These are phyloP conservation scores for Knipowitschia caucasica DNA, from an alignment of 2,797 vertebrate species.

Conservation along the genomic window DNA sequence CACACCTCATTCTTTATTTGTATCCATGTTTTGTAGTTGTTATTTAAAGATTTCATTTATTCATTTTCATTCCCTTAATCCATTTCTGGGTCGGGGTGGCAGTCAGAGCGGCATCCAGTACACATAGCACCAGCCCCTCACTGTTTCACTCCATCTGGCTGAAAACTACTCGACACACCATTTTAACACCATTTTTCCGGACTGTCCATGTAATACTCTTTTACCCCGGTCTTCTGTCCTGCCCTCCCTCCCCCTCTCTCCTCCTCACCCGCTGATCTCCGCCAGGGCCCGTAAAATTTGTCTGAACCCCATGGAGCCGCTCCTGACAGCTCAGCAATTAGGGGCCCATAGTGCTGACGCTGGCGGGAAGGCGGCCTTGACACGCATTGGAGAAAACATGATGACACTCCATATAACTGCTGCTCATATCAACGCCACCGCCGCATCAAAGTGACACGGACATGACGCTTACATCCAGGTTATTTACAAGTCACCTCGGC, in stretches of 20 bases:
- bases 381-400: constrained; percentile 43
- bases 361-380: constrained; percentile 53
- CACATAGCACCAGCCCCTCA: too few species aligned
- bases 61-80: too few species aligned
- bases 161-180: background rate
- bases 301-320: constrained; percentile 47
- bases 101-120: too few species aligned
- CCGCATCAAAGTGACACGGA: constrained; percentile 45
- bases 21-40: too few species aligned
- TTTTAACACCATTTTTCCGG: too few species aligned
- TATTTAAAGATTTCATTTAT: too few species aligned
- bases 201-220: background rate
- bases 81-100: too few species aligned
- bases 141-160: background rate
- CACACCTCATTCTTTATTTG: too few species aligned
- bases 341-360: constrained; percentile 54
- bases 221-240: background rate
- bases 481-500: constrained; percentile 46
- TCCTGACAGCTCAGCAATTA: constrained; percentile 60
- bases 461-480: constrained; percentile 31
- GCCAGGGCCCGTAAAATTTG: constrained; percentile 34
- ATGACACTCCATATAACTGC: constrained; percentile 44
- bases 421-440: constrained; percentile 28
- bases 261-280: constrained; percentile 18
- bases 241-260: constrained; percentile 3